phyloP scores from a whole-genome alignment of 2,888 invertebrate species.

The Habrosyne pyritoides region DNA sequence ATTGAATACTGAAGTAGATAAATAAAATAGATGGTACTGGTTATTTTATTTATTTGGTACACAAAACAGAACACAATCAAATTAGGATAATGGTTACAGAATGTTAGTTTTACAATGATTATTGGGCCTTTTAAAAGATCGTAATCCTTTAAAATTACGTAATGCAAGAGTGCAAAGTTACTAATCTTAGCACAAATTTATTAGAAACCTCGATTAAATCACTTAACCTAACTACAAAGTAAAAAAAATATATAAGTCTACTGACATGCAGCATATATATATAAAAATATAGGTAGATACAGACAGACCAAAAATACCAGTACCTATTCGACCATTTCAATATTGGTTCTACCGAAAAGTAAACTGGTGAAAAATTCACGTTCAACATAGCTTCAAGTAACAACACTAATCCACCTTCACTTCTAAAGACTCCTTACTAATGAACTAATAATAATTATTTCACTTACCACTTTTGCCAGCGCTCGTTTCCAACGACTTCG shows the following conservation, averaged over 20 bases:
- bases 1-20: background rate
- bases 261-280: too few relatives aligned
- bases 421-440: background rate
- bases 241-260: too few relatives aligned
- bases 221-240: too few relatives aligned
- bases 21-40: background rate
- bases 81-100: too few relatives aligned
- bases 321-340: constrained; percentile 2
- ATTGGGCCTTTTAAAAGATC: background rate
- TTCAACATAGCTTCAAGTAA: background rate
- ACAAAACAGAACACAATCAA: too few relatives aligned
- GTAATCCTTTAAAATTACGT: too few relatives aligned
- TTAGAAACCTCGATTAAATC: too few relatives aligned
- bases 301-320: background rate
- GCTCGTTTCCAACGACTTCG: constrained; percentile 36
- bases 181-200: too few relatives aligned
- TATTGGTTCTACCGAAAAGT: background rate
- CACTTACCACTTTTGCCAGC: constrained; percentile 35
- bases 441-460: background rate
- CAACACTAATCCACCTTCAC: background rate
- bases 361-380: background rate
- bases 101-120: too few relatives aligned
- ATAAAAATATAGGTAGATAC: background rate
- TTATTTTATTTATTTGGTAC: too few relatives aligned
- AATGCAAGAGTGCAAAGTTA: too few relatives aligned